Conservation (phyloP, 1,140 invertebrate genomes). For the Bacillus rossius region DNA sequence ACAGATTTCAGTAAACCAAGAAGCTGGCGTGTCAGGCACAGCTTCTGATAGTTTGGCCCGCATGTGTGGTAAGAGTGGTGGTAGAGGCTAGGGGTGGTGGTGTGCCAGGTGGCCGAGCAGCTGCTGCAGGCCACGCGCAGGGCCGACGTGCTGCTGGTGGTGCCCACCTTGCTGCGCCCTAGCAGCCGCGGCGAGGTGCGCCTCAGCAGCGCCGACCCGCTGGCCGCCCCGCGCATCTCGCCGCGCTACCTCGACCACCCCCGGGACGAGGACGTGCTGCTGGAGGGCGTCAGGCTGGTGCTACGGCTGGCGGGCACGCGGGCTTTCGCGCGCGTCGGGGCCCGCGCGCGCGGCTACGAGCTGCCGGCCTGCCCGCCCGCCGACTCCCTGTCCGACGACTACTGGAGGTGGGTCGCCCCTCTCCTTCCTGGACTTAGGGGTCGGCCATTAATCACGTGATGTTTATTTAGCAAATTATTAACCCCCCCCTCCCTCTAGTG, state of each 20-base stretch:
- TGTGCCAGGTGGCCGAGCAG: too few relatives aligned
- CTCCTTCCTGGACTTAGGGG: too few relatives aligned
- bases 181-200: constrained; percentile 62
- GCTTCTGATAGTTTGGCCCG: too few relatives aligned
- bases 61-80: too few relatives aligned
- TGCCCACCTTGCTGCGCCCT: constrained; percentile 62
- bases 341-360: constrained; percentile 52
- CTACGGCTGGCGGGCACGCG: constrained; percentile 55
- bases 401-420: constrained; percentile 30
- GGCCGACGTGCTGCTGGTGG: constrained; percentile 54
- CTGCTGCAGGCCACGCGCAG: too few relatives aligned
- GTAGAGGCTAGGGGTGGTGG: too few relatives aligned
- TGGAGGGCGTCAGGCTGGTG: constrained; percentile 66
- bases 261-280: constrained; percentile 59
- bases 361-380: constrained; percentile 51
- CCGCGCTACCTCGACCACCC: constrained; percentile 73
- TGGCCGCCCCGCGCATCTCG: constrained; percentile 67
- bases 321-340: constrained; percentile 56
- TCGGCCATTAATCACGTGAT: too few relatives aligned
- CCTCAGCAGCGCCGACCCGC: constrained; percentile 58
- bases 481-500: too few relatives aligned
- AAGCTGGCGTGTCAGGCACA: too few relatives aligned
- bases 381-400: constrained; percentile 45
- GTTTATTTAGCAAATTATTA: too few relatives aligned
- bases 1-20: too few relatives aligned